Conservation (phyloP, 2,888 invertebrate genomes). For the Calameuta filiformis region DNA sequence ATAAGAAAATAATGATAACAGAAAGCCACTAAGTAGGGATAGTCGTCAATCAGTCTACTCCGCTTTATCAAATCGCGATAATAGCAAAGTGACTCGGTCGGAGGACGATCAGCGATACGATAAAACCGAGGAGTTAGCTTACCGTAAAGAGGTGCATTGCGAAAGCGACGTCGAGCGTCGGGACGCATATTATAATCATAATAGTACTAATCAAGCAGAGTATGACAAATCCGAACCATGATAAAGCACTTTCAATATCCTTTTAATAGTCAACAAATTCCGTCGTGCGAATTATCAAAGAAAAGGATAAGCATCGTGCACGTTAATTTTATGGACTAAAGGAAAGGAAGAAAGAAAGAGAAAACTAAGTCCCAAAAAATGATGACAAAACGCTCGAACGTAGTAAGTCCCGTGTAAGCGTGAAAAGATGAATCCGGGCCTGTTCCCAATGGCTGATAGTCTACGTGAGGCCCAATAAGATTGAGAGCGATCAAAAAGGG, state of each 20-base stretch:
- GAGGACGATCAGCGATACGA: not conserved
- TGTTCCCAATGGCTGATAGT: conserved; percentile 6
- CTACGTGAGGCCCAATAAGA: not conserved
- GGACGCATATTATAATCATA: not conserved
- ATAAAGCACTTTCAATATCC: not conserved
- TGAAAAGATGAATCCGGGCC: not conserved
- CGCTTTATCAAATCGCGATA: not conserved
- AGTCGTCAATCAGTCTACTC: not conserved
- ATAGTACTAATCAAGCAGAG: not conserved
- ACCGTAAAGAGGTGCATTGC: not conserved
- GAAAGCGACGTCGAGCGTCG: not conserved
- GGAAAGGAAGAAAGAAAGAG: not conserved
- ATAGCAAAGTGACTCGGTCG: not conserved
- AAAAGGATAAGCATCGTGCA: no score
- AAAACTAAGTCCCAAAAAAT: no score
- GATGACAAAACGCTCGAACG: fast-evolving
- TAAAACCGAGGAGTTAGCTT: not conserved
- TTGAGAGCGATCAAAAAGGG: not conserved
- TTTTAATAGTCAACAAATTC: not conserved
- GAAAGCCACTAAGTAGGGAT: not conserved
- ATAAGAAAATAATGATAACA: not conserved
- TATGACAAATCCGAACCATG: not conserved
- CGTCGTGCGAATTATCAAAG: not conserved
- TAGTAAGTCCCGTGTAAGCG: not conserved
- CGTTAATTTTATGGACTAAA: not conserved